Base-by-base conservation (phyloP, 2,888 invertebrate genomes). In the Steinernema carpocapsae region DNA sequence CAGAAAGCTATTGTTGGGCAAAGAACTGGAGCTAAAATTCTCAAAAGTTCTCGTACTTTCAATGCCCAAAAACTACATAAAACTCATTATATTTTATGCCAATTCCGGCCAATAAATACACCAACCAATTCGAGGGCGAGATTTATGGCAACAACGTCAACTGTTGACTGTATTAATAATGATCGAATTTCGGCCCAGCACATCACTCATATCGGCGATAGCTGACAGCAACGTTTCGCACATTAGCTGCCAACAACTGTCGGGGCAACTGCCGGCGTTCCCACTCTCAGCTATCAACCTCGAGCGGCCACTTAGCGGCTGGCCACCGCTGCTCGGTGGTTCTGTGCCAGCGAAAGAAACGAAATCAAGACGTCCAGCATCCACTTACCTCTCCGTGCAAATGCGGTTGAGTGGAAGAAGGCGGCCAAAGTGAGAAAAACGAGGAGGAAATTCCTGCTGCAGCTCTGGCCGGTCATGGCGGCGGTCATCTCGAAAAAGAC, bases 201-300 rank as follows among this genome's bases (percentile, higher is more conserved):
- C 26, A 64, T 64, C 64, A 64, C 64, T 64, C 64, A 64, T 64
- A 64, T 32, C 14, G 64, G 64, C 64, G 64, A 64, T 64, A 64
- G 64, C 64, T 29, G 64, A 64, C 64, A 37, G 32, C 64, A 32
- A 64, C 64, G 64, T 64, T 64, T 64, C 64, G 64, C 64, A 64
- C 64, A 64, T 64, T 64, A 64, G 64, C 64, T 64, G 64, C 10
- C 64, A 64, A 64, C 64, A 64, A 64, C 64, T 64, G 64, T 64
- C 14, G 12, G 12, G 17, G 19, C 64, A 64, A 26, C 64, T 64
- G 64, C 26, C 64, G 64, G 64, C 64, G 64, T 64, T 64, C 56
- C 26, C 56, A 56, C 24, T 26, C 37, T 3, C 26, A 56, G 56
- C 2, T 32, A 64, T 64, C 64, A 32, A 29, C 32, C 64, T 32